Percentiles rank a stretch among this genome's conserved stretches.
Evolutionary conservation across 2,888 invertebrate species (phyloP).

Genomic region (Xanthorhoe spadicearia): DNA sequence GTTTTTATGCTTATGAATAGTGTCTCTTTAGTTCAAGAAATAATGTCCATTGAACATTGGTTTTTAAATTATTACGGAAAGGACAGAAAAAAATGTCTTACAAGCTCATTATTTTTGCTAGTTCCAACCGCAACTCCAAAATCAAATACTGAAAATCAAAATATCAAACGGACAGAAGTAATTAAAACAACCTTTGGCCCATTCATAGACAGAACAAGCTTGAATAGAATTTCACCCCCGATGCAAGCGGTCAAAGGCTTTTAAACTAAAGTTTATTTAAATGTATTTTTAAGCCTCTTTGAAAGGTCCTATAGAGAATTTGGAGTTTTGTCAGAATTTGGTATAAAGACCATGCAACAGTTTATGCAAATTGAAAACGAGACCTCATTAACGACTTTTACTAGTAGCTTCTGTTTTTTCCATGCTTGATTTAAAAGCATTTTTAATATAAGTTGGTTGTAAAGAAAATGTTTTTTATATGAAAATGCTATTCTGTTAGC

Average conservation of each 20-base stretch:
- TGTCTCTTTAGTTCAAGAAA: too few relatives aligned
- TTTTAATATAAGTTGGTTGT: constrained; percentile 40
- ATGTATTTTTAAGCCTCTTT: constrained; percentile 25
- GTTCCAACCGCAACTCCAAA: too few relatives aligned
- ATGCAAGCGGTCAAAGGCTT: constrained; percentile 9
- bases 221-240: constrained; percentile 15
- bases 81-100: too few relatives aligned
- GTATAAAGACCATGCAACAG: constrained; percentile 36
- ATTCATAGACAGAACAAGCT: constrained; percentile 6
- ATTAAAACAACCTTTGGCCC: not conserved
- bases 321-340: constrained; percentile 14
- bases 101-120: too few relatives aligned
- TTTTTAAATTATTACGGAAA: too few relatives aligned
- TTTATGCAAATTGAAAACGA: constrained; percentile 56
- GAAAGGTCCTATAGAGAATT: not conserved
- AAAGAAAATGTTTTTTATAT: not conserved
- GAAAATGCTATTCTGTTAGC: not conserved
- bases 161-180: not conserved
- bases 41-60: too few relatives aligned
- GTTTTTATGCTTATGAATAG: too few relatives aligned
- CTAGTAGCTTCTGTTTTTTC: constrained; percentile 50
- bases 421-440: constrained; percentile 46
- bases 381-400: too few relatives aligned
- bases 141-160: not conserved
- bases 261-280: constrained; percentile 16